Percentiles rank a stretch among this genome's conserved stretches.
phyloP scores from a whole-genome alignment of 2,797 vertebrate species.

The Alauda arvensis region DNA sequence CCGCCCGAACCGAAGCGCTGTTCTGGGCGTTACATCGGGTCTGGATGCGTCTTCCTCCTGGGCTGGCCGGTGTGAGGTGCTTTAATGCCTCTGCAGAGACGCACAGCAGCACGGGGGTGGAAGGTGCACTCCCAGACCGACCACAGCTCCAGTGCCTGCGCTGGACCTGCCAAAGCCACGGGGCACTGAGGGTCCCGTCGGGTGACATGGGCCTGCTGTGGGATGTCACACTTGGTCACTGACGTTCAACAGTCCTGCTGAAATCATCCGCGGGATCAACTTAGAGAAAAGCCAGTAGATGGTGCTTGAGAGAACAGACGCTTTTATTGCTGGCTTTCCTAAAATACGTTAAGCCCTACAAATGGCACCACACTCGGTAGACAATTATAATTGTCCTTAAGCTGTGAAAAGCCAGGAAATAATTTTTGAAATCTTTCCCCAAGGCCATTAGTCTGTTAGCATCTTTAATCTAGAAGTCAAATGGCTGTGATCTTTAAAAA shows the following conservation, averaged over 20 bases:
- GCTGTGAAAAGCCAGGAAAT: background rate
- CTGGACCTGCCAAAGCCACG: background rate
- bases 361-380: background rate
- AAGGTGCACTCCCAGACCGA: background rate
- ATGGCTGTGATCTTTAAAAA: background rate
- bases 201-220: background rate
- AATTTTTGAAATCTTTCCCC: background rate
- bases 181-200: background rate
- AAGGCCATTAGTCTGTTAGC: background rate
- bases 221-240: too few relatives aligned
- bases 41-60: background rate
- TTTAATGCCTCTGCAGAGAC: background rate
- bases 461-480: background rate
- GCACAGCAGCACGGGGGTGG: fast-evolving
- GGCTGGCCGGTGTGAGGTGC: background rate
- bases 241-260: background rate
- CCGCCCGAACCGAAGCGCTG: fast-evolving
- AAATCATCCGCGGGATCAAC: background rate
- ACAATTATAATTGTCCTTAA: background rate
- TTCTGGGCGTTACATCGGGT: fast-evolving
- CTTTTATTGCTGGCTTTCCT: background rate
- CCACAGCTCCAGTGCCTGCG: fast-evolving
- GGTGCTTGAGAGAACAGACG: background rate
- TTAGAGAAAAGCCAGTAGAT: background rate
- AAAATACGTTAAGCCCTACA: background rate